phyloP scores from a whole-genome alignment of 2,113 vertebrate genomes.

The Pluvialis apricaria region DNA sequence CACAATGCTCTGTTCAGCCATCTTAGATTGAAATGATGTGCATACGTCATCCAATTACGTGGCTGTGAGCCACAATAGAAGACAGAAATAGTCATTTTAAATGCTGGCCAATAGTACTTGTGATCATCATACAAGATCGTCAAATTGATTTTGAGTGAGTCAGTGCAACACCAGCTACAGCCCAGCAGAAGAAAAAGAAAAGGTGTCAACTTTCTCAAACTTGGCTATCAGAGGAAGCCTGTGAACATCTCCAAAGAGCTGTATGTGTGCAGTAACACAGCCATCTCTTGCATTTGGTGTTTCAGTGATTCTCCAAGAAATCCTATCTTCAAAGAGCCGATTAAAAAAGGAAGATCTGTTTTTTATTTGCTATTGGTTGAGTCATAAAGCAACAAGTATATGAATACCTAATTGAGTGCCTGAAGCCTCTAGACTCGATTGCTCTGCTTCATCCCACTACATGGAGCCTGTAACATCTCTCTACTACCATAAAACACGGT shows the following conservation, averaged over 20 bases:
- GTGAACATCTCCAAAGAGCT: background rate
- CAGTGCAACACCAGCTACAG: background rate
- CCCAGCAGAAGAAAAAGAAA: background rate
- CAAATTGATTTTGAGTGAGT: background rate
- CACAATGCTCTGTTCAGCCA: background rate
- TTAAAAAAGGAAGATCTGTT: background rate
- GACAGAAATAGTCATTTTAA: background rate
- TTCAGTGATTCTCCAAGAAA: background rate
- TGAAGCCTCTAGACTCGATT: background rate
- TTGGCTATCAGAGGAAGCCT: background rate
- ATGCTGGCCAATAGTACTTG: background rate
- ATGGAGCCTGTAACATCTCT: background rate
- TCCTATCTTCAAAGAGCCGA: background rate
- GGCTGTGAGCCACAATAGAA: background rate
- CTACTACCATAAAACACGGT: background rate
- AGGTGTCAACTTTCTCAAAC: background rate
- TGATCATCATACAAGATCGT: background rate
- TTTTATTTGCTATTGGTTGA: background rate
- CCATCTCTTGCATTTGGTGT: background rate
- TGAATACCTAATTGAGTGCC: background rate
- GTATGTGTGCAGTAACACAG: background rate
- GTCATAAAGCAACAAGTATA: background rate
- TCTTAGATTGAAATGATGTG: background rate
- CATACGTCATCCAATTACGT: background rate
- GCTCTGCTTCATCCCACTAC: background rate